phyloP scores from a whole-genome alignment of 2,888 invertebrate genomes.

The Periphyllus acericola region DNA sequence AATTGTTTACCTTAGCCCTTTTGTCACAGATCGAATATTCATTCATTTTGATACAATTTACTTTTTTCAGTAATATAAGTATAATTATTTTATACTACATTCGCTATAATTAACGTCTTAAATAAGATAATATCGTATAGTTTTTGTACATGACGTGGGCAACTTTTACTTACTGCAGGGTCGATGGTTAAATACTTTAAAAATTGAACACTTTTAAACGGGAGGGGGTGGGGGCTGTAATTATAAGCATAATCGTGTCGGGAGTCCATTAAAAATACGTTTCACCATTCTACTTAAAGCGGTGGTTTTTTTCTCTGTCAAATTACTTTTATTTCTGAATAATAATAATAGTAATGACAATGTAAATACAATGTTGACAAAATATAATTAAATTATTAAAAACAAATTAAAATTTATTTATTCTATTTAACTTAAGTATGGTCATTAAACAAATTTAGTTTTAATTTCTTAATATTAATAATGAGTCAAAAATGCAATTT shows the following conservation, averaged over 20 bases:
- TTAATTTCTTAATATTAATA: neutral
- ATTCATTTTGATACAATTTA: too few species aligned
- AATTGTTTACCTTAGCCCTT: too few species aligned
- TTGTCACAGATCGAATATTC: too few species aligned
- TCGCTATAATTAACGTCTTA: too few species aligned
- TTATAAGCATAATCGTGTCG: slow-evolving; percentile 13
- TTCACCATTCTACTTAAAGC: neutral
- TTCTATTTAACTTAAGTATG: neutral
- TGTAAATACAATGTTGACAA: neutral
- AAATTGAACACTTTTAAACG: neutral
- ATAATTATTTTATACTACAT: too few species aligned
- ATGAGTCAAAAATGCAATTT: too few species aligned
- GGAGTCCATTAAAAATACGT: neutral
- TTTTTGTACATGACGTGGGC: neutral
- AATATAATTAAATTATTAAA: neutral
- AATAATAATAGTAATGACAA: neutral
- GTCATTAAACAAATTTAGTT: neutral
- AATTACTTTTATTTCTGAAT: neutral
- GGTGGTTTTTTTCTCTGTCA: neutral
- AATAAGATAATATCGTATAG: too few species aligned
- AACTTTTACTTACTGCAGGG: neutral
- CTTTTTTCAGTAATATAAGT: too few species aligned
- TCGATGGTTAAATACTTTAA: neutral
- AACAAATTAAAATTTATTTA: neutral
- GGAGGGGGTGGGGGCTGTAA: neutral